Evolutionary conservation across 2,888 invertebrate genomes (phyloP).

Genomic region (Pseudoips prasinana): DNA sequence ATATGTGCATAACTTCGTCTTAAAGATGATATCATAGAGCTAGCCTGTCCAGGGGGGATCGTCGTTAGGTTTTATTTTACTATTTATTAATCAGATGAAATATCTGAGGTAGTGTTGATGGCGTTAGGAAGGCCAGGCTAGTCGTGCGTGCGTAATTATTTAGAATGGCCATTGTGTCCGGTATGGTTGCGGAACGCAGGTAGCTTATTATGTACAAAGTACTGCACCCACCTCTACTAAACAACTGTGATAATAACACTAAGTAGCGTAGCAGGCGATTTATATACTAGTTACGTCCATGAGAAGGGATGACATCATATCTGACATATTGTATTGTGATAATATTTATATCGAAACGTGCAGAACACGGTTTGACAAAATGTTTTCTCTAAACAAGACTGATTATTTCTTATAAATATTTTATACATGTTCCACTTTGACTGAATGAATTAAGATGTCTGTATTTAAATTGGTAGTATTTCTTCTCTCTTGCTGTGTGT

Average conservation of each 20-base stretch:
- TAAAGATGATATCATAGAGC: conserved; percentile 64
- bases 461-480: conserved; percentile 77
- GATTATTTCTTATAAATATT: conserved; percentile 82
- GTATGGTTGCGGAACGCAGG: conserved; percentile 68
- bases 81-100: conserved; percentile 46
- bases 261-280: conserved; percentile 83
- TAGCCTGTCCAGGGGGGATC: conserved; percentile 52
- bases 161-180: conserved; percentile 60
- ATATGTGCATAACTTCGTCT: conserved; percentile 71
- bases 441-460: conserved; percentile 79
- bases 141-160: conserved; percentile 56
- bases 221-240: conserved; percentile 83
- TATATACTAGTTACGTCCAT: conserved; percentile 81
- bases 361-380: conserved; percentile 66
- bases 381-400: conserved; percentile 83
- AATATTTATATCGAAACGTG: conserved; percentile 67
- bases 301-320: conserved; percentile 83
- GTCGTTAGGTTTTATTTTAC: conserved; percentile 43
- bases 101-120: conserved; percentile 45
- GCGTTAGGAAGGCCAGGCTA: conserved; percentile 49
- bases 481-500: conserved; percentile 67
- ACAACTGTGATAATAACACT: conserved; percentile 83
- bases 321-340: conserved; percentile 82
- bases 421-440: conserved; percentile 80
- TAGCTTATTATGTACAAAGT: conserved; percentile 80